Conservation (phyloP, 2,888 invertebrate genomes). For the Diarsia mendica region DNA sequence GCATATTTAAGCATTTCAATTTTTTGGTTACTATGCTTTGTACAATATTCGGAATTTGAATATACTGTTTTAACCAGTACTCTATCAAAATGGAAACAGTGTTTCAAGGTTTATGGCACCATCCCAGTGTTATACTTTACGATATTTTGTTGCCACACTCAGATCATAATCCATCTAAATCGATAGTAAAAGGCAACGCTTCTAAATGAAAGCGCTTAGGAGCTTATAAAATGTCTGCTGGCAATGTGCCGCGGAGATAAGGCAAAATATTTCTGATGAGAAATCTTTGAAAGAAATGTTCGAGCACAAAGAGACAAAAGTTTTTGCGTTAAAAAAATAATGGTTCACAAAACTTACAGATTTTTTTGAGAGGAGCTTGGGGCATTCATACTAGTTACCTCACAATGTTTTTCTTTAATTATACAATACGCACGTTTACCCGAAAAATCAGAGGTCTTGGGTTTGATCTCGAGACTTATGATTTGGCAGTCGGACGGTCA, state of each 20-base stretch:
- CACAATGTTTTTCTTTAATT: no score
- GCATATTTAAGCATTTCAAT: no score
- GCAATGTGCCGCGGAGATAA: neutral
- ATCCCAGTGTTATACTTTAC: neutral
- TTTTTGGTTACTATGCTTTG: neutral
- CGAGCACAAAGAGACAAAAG: no score
- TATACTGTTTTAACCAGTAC: neutral
- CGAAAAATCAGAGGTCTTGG: no score
- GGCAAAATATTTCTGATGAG: neutral
- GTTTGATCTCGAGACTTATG: no score
- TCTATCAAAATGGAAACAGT: no score
- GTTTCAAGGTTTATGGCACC: neutral
- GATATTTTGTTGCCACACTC: slow-evolving; percentile 1
- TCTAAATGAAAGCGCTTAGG: slow-evolving; percentile 1
- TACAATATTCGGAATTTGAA: neutral
- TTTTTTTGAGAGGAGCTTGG: neutral
- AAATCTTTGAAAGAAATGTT: neutral
- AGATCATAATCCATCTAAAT: neutral
- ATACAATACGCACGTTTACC: no score
- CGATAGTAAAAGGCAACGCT: slow-evolving; percentile 8
- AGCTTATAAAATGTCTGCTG: neutral
- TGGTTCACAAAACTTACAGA: neutral
- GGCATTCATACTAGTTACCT: no score
- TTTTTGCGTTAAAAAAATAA: neutral
- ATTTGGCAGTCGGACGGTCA: no score